phyloP scores from a whole-genome alignment of 2,888 invertebrate species.

The Oligia latruncula region DNA sequence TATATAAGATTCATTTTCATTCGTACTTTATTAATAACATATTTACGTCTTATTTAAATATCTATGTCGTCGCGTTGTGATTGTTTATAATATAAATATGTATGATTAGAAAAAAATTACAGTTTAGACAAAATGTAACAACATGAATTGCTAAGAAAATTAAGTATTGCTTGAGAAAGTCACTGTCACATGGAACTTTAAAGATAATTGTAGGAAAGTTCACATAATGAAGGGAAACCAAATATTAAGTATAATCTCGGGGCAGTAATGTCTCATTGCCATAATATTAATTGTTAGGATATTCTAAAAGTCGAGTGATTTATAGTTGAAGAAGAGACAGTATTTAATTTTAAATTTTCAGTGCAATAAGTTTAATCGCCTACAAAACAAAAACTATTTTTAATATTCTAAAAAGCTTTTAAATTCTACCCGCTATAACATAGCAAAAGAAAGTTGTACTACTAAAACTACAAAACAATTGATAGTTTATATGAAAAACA shows the following conservation, averaged over 20 bases:
- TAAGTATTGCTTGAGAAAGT: constrained; percentile 11
- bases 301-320: constrained; percentile 45
- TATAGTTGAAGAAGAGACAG: constrained; percentile 42
- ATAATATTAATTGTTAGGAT: constrained; percentile 39
- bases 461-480: constrained; percentile 45
- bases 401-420: constrained; percentile 22
- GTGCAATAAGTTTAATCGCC: constrained; percentile 20
- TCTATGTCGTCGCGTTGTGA: constrained; percentile 24
- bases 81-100: constrained; percentile 3
- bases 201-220: constrained; percentile 48
- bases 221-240: constrained; percentile 71
- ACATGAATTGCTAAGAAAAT: constrained; percentile 16
- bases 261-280: constrained; percentile 66
- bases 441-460: constrained; percentile 39
- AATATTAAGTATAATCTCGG: constrained; percentile 62
- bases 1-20: constrained; percentile 46
- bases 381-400: constrained; percentile 19
- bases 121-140: neutral
- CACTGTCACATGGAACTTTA: neutral
- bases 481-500: constrained; percentile 23
- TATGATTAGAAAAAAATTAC: constrained; percentile 19
- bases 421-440: constrained; percentile 34
- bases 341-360: constrained; percentile 8
- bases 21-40: constrained; percentile 30
- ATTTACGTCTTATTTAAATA: constrained; percentile 21